Percentiles rank a stretch among this genome's conserved stretches.
Evolutionary conservation across 2,113 vertebrate genomes (phyloP).

Genomic region (Isichthys henryi): DNA sequence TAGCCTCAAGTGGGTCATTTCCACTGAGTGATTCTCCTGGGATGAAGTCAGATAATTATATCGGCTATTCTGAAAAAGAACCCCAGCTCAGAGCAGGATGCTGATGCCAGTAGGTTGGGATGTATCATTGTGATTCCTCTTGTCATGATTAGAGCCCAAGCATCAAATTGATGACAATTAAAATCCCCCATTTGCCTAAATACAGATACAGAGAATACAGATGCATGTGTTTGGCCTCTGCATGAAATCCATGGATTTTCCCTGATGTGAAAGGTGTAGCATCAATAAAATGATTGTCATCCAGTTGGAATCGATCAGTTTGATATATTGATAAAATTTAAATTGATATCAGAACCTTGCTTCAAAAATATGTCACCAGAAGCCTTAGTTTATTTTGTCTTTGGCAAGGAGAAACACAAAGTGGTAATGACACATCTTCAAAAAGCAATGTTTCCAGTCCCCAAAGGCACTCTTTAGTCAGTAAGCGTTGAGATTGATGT

Average conservation of each 20-base stretch:
- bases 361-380: slow-evolving; percentile 1
- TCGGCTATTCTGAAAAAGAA: neutral
- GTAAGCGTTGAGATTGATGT: slow-evolving; percentile 46
- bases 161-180: slow-evolving; percentile 47
- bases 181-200: slow-evolving; percentile 21
- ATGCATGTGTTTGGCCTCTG: neutral
- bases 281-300: neutral
- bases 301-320: slow-evolving; percentile 25
- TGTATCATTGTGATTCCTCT: slow-evolving; percentile 34
- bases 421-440: slow-evolving; percentile 42
- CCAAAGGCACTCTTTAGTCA: slow-evolving; percentile 42
- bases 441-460: slow-evolving; percentile 33
- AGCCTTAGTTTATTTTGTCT: slow-evolving; percentile 38
- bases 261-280: neutral
- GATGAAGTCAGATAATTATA: slow-evolving; percentile 16
- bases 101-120: slow-evolving; percentile 28
- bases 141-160: slow-evolving; percentile 47
- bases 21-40: slow-evolving; percentile 2
- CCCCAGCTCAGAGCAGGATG: slow-evolving; percentile 29
- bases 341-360: neutral
- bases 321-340: slow-evolving; percentile 6
- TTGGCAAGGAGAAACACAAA: slow-evolving; percentile 32
- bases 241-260: slow-evolving; percentile 17
- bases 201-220: slow-evolving; percentile 25
- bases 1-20: slow-evolving; percentile 24